phyloP scores from a whole-genome alignment of 2,888 invertebrate species.

The Hydrotaea diabolus region DNA sequence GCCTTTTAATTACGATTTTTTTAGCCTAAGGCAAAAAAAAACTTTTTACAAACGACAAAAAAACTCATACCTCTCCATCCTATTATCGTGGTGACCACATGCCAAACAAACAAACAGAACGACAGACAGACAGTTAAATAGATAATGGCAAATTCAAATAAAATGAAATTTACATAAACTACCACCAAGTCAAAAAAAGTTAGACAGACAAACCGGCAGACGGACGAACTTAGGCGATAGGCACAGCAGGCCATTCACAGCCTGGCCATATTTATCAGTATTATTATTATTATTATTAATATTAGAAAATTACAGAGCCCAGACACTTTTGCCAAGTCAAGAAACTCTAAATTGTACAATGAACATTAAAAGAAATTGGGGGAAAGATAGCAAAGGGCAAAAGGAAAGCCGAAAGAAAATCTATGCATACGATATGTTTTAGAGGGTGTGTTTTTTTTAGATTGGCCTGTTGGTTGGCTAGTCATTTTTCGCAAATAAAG shows the following conservation, averaged over 20 bases:
- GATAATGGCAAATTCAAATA: not conserved
- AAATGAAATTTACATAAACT: not conserved
- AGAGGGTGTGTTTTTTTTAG: not conserved
- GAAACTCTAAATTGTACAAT: constrained; percentile 1
- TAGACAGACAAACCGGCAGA: not conserved
- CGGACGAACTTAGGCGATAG: not conserved
- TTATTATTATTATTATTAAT: not conserved
- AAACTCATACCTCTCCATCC: not conserved
- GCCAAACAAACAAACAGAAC: no score
- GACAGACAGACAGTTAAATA: not conserved
- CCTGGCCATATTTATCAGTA: not conserved
- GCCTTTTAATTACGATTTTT: constrained; percentile 6
- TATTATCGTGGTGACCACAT: no score
- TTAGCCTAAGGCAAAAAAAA: not conserved
- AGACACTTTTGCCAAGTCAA: constrained; percentile 2
- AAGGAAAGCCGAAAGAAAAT: not conserved
- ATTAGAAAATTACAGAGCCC: constrained; percentile 6
- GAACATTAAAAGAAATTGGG: not conserved
- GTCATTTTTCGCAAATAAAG: not conserved
- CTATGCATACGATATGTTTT: not conserved
- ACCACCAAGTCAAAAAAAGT: not conserved
- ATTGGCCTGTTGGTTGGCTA: not conserved
- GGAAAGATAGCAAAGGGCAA: not conserved
- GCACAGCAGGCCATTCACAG: not conserved
- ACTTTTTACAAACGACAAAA: not conserved